Percentiles rank a stretch among this genome's conserved stretches.
Evolutionary conservation across 2,113 vertebrate species (phyloP).

Genomic region (Pelodiscus sinensis): DNA sequence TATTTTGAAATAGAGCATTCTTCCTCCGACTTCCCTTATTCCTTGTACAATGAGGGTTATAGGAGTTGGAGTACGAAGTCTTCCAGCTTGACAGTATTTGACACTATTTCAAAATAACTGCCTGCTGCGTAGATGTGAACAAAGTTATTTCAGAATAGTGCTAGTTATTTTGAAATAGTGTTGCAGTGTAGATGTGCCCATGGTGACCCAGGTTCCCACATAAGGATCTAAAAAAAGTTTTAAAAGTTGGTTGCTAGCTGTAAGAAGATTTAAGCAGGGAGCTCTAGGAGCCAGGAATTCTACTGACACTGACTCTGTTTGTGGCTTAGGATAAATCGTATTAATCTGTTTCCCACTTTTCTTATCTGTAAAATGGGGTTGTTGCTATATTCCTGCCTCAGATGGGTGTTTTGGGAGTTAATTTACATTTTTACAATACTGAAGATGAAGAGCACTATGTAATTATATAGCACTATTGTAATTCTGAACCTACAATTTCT

Average conservation of each 20-base stretch:
- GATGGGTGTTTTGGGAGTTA: not conserved
- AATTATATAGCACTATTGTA: not conserved
- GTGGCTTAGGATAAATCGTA: not conserved
- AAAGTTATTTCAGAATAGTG: no score
- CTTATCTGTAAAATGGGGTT: not conserved
- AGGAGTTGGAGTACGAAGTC: no score
- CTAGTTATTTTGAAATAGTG: no score
- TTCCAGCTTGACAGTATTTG: no score
- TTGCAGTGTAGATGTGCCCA: not conserved
- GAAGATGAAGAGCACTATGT: not conserved
- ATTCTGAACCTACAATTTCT: not conserved
- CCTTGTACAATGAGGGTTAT: no score
- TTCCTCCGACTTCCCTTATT: no score
- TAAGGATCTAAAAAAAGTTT: not conserved
- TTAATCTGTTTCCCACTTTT: not conserved
- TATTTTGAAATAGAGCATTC: no score
- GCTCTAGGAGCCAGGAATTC: not conserved
- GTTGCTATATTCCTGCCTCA: not conserved
- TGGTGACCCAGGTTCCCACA: not conserved
- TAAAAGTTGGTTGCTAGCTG: not conserved
- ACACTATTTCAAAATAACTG: no score
- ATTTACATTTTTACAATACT: not conserved
- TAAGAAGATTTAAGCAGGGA: not conserved
- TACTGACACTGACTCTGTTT: not conserved
- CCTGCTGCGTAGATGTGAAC: no score